Evolutionary conservation across 64 coral and sea anemone genomes (phyloP), one percentile per base, ranked within the genome.

Genomic region (Porites australiensis): DNA sequence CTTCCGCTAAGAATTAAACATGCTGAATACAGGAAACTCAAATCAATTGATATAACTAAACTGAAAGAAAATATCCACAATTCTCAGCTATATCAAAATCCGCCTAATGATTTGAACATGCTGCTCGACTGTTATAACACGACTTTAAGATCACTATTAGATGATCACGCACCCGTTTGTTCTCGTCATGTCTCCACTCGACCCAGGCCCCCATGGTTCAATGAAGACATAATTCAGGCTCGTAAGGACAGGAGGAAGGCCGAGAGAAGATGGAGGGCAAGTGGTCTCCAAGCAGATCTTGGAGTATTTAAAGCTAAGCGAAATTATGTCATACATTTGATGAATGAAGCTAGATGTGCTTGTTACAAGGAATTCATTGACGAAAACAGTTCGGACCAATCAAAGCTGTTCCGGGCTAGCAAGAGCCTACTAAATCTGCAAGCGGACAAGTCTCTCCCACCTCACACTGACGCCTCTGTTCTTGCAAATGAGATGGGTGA

Each of bases 401-500:
- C 72, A 51, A 87, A 86, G 55, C 48, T 88, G 8, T 93, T 93
- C 52, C 18, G 11, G 45, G 50, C 50, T 45, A 65, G 81, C 4
- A 86, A 88, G 67, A 65, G 79, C 44, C 66, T 93, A 15, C 44
- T 93, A 4, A 15, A 55, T 54, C 11, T 6, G 7, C 13, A 5
- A 20, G 16, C 6, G 15, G 23, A 53, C 5, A 6, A 6, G 6
- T 14, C 54, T 21, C 4, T 61, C 21, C 0, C 79, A 18, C 15
- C 14, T 13, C 50, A 82, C 43, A 53, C 19, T 82, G 53, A 82
- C 53, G 14, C 49, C 18, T 21, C 18, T 6, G 4, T 3, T 13
- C 54, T 82, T 62, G 79, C 79, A 10, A 62, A 82, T 22, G 79
- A 82, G 8, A 21, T 82, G 4, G 58, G 79, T 22, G 37, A 62